A percentile compares a stretch with the other conserved stretches of the same genome.
phyloP scores from a whole-genome alignment of 2,888 invertebrate genomes.

The Drosophila affinis region DNA sequence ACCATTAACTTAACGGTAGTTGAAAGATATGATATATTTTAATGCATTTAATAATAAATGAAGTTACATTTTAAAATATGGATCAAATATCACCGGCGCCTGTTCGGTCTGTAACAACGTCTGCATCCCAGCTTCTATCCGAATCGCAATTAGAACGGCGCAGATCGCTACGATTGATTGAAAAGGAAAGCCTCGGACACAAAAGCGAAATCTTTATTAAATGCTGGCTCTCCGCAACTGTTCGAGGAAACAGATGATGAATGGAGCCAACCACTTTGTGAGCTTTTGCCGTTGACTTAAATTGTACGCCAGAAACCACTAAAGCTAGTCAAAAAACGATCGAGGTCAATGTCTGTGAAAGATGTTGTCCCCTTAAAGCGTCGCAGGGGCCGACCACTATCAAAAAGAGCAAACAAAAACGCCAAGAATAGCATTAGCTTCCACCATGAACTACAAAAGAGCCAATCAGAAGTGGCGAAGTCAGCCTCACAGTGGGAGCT shows the following conservation, averaged over 20 bases:
- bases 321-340: neutral
- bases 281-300: constrained; percentile 16
- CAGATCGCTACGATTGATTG: constrained; percentile 57
- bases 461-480: neutral
- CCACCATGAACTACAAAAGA: neutral
- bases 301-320: neutral
- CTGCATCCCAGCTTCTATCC: constrained; percentile 30
- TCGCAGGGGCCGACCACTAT: neutral
- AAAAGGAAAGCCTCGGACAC: constrained; percentile 4
- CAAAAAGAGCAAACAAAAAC: neutral
- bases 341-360: neutral
- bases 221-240: constrained; percentile 48
- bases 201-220: neutral
- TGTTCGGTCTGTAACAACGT: constrained; percentile 50
- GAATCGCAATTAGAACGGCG: constrained; percentile 37
- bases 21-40: neutral
- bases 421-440: neutral
- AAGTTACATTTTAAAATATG: neutral
- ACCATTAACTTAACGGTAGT: neutral
- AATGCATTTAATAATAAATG: neutral
- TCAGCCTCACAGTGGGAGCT: neutral
- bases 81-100: neutral
- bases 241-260: constrained; percentile 53
- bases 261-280: constrained; percentile 33
- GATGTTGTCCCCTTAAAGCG: neutral